These are phyloP conservation scores for Fringilla coelebs DNA, from an alignment of 2,797 vertebrate genomes.

Conservation along the genomic window DNA sequence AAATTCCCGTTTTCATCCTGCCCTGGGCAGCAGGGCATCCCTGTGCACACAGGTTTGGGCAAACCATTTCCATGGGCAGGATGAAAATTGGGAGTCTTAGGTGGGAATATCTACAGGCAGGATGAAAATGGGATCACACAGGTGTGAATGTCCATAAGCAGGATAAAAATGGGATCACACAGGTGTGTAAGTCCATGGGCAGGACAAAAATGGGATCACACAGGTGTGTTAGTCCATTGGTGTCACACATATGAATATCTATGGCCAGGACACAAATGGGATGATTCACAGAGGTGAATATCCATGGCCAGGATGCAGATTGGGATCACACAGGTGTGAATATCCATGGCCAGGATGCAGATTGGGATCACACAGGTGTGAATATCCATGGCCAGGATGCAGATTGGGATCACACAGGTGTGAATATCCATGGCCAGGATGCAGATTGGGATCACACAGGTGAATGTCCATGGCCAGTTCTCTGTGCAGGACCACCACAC, in stretches of 20 bases:
- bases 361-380: background rate
- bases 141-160: fast-evolving
- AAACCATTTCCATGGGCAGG: background rate
- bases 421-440: fast-evolving
- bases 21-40: too few relatives aligned
- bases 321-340: background rate
- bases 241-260: too few relatives aligned
- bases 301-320: background rate
- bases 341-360: too few relatives aligned
- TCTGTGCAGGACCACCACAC: background rate
- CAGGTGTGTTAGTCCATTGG: too few relatives aligned
- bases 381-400: background rate
- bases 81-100: fast-evolving
- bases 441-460: background rate
- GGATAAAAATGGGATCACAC: background rate
- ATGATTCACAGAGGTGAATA: too few relatives aligned
- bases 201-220: background rate
- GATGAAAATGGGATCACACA: background rate
- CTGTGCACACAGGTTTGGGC: background rate
- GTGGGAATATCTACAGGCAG: fast-evolving
- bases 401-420: fast-evolving
- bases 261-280: background rate
- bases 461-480: background rate
- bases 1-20: too few relatives aligned
- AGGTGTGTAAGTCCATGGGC: fast-evolving